Base-by-base conservation (phyloP, 2,888 invertebrate genomes). In the Leucophenga maculata region DNA sequence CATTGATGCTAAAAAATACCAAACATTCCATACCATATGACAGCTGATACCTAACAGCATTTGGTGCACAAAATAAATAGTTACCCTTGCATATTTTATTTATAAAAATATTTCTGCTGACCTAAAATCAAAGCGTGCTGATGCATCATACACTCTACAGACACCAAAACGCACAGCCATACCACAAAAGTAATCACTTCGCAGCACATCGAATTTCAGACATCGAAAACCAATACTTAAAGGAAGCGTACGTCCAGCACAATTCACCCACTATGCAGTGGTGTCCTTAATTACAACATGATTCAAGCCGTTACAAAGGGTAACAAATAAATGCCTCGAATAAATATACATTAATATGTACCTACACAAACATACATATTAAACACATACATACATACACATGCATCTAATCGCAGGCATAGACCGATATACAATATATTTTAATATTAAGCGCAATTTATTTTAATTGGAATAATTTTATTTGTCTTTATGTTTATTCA, bases 391-490 rank as follows among this genome's bases (percentile, higher is more conserved):
- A 64, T 22, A 26, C 14, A 54, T 20, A 16, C 11, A 54, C 54
- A 54, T 46, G 46, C 46, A 46, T 13, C 13, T 46, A 46, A n/a
- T 46, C 46, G 46, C n/a, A n/a, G 18, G 18, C 11, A 54, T 54
- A 18, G 26, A 26, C 26, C 26, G 26, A 26, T 52, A 52, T 52
- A 71, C 65, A 77, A 39, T 39, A 39, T 76, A 81, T 81, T 81
- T 81, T 82, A 82, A 84, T 78, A 81, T 84, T 77, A 83, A 77
- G 76, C 46, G 62, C 85, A 83, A 84, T 83, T 84, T 82, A 84
- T 84, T 84, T 82, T 82, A 82, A 82, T 82, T 82, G 85, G 83
- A 83, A 84, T 82, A 84, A 84, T 84, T 84, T 82, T 64, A 64
- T 64, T 64, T 84, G 82, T 84, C 85, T 83, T 82, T 82, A 82